Evolutionary conservation across 1,140 invertebrate species (phyloP).

Genomic region (Sweltsa coloradensis): DNA sequence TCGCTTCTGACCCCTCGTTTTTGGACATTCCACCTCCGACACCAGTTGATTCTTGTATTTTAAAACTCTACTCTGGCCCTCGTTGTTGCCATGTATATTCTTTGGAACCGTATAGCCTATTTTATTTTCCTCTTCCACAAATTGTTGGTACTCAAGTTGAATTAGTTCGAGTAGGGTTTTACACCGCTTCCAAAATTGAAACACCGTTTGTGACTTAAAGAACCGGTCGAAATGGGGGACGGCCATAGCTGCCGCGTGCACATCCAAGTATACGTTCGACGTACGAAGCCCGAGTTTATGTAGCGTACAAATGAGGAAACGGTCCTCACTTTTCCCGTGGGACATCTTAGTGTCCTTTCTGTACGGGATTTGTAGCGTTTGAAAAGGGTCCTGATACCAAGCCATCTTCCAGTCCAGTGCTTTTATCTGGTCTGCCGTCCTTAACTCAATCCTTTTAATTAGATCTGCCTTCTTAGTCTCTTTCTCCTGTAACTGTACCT

Average conservation of each 20-base stretch:
- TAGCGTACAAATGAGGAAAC: slow-evolving; percentile 96
- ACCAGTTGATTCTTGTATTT: no score
- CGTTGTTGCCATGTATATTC: no score
- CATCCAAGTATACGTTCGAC: slow-evolving; percentile 97
- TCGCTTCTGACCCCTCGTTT: no score
- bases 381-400: slow-evolving; percentile 93
- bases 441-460: no score
- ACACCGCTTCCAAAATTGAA: slow-evolving; percentile 91
- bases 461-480: no score
- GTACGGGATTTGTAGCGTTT: slow-evolving; percentile 93
- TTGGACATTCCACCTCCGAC: no score
- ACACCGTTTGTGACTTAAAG: slow-evolving; percentile 91
- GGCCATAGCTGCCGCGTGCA: slow-evolving; percentile 80
- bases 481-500: no score
- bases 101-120: slow-evolving; percentile 93
- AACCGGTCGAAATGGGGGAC: slow-evolving; percentile 99
- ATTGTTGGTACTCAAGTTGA: slow-evolving; percentile 93
- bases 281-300: slow-evolving; percentile 98
- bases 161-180: slow-evolving; percentile 97
- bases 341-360: slow-evolving; percentile 98
- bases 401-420: slow-evolving; percentile 97
- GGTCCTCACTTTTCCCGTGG: slow-evolving; percentile 97
- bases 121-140: slow-evolving; percentile 91
- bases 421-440: no score
- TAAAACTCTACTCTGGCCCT: no score